Evolutionary conservation across 2,888 invertebrate species (phyloP).

Genomic region (Cheiracanthium punctorium): DNA sequence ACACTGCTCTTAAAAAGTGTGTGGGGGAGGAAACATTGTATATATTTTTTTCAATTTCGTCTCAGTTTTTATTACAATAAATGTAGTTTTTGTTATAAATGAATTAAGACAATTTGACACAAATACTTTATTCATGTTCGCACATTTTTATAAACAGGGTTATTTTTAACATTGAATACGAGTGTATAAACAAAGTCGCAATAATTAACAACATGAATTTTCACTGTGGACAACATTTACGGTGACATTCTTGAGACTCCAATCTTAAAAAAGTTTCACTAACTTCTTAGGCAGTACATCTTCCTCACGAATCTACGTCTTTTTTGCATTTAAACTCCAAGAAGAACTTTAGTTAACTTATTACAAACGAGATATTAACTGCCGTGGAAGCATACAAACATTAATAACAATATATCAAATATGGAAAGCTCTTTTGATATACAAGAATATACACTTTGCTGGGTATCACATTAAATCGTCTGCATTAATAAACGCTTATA

Average conservation of each 20-base stretch:
- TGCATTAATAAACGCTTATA: too few species aligned
- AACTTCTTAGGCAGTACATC: neutral
- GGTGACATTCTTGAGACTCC: neutral
- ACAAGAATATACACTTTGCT: slow-evolving; percentile 53
- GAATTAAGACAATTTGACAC: too few species aligned
- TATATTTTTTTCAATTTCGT: too few species aligned
- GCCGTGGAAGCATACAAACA: slow-evolving; percentile 24
- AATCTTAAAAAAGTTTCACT: neutral
- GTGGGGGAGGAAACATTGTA: too few species aligned
- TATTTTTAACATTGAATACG: slow-evolving; percentile 44
- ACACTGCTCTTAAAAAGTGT: too few species aligned
- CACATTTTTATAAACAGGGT: slow-evolving; percentile 38
- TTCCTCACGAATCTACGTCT: neutral
- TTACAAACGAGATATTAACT: neutral
- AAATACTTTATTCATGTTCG: slow-evolving; percentile 11
- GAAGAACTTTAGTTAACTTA: neutral
- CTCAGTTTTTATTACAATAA: too few species aligned
- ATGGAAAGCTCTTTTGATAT: slow-evolving; percentile 54
- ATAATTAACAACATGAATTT: slow-evolving; percentile 29
- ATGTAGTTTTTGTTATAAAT: too few species aligned
- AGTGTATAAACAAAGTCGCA: slow-evolving; percentile 49
- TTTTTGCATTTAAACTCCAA: neutral
- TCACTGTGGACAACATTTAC: neutral
- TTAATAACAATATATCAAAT: slow-evolving; percentile 44
- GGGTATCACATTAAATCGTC: slow-evolving; percentile 48